Conservation (phyloP, 2,797 vertebrate species). For the Chrysolophus pictus region DNA sequence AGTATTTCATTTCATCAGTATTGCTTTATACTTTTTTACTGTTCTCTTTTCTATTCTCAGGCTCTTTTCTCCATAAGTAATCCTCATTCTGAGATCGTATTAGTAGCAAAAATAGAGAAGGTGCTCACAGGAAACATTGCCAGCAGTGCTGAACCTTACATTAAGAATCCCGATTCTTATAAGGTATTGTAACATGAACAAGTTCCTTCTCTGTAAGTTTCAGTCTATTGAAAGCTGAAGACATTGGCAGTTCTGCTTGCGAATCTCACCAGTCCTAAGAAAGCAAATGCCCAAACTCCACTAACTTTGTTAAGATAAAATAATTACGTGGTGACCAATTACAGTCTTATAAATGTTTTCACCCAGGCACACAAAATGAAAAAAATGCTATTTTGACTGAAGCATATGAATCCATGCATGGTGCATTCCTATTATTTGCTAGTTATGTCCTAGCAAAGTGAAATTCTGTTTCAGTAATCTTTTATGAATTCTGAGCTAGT, state of each 20-base stretch:
- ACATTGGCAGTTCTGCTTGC: background rate
- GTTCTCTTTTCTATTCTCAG: conserved; percentile 73
- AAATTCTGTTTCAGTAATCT: background rate
- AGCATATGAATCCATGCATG: fast-evolving
- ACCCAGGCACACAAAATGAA: no score
- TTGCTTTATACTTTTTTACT: background rate
- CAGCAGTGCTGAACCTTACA: conserved; percentile 92
- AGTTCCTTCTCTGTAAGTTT: background rate
- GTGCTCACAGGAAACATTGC: conserved; percentile 95
- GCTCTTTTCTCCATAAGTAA: conserved; percentile 96
- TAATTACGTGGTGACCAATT: background rate
- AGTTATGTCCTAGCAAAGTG: background rate
- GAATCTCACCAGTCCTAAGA: background rate
- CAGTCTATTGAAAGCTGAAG: background rate
- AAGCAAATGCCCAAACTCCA: background rate
- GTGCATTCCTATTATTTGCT: background rate
- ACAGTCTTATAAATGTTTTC: background rate
- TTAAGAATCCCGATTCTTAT: conserved; percentile 95
- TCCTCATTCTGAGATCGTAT: conserved; percentile 93
- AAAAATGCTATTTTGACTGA: background rate
- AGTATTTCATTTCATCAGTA: background rate
- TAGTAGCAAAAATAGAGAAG: conserved; percentile 96
- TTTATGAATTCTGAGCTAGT: background rate
- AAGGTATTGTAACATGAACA: conserved; percentile 84
- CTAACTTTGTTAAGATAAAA: background rate